Percentiles rank a stretch among this genome's conserved stretches.
phyloP scores from a whole-genome alignment of 2,888 invertebrate genomes.

The Muschampia plurimacula region DNA sequence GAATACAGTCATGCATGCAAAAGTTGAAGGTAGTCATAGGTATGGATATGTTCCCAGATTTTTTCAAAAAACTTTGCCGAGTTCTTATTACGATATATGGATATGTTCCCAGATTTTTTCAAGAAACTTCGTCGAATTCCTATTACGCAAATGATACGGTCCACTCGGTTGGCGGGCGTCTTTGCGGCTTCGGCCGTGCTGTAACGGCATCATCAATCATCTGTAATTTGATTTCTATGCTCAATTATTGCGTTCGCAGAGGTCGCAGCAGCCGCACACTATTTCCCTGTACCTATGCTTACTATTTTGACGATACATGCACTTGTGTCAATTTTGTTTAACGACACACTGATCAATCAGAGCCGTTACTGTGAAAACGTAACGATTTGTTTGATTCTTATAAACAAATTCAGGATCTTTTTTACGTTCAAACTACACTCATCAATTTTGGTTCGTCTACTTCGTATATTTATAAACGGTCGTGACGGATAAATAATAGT shows the following conservation, averaged over 20 bases:
- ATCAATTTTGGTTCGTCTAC: background rate
- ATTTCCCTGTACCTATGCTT: conserved; percentile 64
- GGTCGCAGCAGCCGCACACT: conserved; percentile 72
- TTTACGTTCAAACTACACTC: background rate
- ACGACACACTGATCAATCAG: conserved; percentile 1
- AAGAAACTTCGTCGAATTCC: conserved; percentile 71
- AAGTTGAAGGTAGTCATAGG: conserved; percentile 4
- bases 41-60: conserved; percentile 36
- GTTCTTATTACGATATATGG: conserved; percentile 65
- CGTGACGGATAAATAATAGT: conserved; percentile 32
- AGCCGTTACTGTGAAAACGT: background rate
- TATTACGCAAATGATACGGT: conserved; percentile 80
- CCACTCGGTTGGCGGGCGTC: conserved; percentile 68
- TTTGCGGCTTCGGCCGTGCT: conserved; percentile 80
- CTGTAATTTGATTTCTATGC: conserved; percentile 86
- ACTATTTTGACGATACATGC: conserved; percentile 55
- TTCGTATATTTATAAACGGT: conserved; percentile 32
- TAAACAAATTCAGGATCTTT: background rate
- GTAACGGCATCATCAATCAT: conserved; percentile 85
- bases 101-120: conserved; percentile 45
- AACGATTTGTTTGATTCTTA: background rate
- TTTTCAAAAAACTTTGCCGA: conserved; percentile 62
- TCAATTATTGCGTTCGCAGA: conserved; percentile 85
- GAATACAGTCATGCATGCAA: conserved; percentile 24
- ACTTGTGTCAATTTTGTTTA: conserved; percentile 26